phyloP scores from a whole-genome alignment of 2,113 vertebrate genomes.

The Thamnaconus septentrionalis region DNA sequence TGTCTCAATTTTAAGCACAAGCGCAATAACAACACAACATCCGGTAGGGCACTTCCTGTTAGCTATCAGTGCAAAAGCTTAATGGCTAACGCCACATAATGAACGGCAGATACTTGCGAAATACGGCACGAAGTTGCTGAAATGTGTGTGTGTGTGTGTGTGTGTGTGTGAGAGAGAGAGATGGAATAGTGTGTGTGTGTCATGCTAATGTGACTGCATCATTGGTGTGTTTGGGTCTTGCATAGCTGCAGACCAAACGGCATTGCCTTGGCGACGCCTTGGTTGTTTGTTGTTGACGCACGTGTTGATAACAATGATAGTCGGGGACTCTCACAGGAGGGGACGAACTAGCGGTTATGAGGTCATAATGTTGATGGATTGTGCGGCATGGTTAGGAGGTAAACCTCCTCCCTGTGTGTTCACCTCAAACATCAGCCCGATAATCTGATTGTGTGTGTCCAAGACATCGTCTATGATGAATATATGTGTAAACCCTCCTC shows the following conservation, averaged over 20 bases:
- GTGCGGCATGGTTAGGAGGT: no score
- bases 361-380: slow-evolving; percentile 53
- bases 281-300: neutral
- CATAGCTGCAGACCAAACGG: slow-evolving; percentile 32
- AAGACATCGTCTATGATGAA: neutral
- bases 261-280: neutral
- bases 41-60: no score
- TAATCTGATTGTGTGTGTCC: slow-evolving; percentile 27
- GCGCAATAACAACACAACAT: no score
- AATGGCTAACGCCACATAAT: no score
- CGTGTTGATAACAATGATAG: slow-evolving; percentile 1
- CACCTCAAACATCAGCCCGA: slow-evolving; percentile 16
- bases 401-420: neutral
- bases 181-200: slow-evolving; percentile 6
- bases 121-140: no score
- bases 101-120: no score
- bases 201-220: neutral
- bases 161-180: neutral
- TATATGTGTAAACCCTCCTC: neutral
- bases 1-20: no score
- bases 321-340: neutral
- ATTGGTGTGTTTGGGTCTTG: slow-evolving; percentile 23
- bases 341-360: slow-evolving; percentile 27
- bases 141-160: no score
- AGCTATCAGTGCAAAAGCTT: no score